A percentile compares a stretch with the other conserved stretches of the same genome.
Conservation (phyloP, 2,797 vertebrate genomes). For the Thamnophis elegans region DNA sequence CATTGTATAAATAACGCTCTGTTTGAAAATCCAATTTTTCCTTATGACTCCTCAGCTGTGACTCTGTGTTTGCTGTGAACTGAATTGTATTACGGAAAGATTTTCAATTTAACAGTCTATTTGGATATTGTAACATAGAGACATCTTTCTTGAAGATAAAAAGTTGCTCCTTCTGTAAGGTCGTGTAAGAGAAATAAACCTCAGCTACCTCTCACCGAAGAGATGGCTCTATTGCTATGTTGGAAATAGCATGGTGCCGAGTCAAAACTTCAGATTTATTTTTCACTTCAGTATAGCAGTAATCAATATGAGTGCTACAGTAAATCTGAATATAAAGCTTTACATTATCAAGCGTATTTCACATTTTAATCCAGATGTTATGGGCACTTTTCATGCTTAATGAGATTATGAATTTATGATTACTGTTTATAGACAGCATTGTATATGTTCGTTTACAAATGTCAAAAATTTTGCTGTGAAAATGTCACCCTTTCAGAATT, state of each 20-base stretch:
- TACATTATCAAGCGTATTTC: background rate
- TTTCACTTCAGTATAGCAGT: background rate
- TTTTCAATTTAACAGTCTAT: conserved; percentile 23
- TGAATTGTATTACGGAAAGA: background rate
- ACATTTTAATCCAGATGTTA: background rate
- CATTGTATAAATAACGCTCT: conserved; percentile 5
- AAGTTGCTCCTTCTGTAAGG: conserved; percentile 15
- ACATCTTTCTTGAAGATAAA: background rate
- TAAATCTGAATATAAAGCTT: background rate
- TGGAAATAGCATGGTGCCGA: background rate
- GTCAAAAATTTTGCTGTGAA: conserved; percentile 2
- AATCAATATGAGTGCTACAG: background rate
- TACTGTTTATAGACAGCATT: background rate
- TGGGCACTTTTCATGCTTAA: background rate
- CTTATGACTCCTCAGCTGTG: conserved; percentile 16
- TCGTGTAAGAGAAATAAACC: conserved; percentile 4
- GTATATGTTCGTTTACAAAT: conserved; percentile 2
- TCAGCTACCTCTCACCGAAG: background rate
- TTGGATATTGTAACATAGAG: conserved; percentile 22
- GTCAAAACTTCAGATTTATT: background rate
- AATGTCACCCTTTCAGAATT: background rate
- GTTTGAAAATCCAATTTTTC: conserved; percentile 11
- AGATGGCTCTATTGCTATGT: background rate
- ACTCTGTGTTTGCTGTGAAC: background rate
- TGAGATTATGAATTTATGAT: background rate